A percentile compares a stretch with the other conserved stretches of the same genome.
phyloP scores from a whole-genome alignment of 2,113 vertebrate species.

The Carassius gibelio region DNA sequence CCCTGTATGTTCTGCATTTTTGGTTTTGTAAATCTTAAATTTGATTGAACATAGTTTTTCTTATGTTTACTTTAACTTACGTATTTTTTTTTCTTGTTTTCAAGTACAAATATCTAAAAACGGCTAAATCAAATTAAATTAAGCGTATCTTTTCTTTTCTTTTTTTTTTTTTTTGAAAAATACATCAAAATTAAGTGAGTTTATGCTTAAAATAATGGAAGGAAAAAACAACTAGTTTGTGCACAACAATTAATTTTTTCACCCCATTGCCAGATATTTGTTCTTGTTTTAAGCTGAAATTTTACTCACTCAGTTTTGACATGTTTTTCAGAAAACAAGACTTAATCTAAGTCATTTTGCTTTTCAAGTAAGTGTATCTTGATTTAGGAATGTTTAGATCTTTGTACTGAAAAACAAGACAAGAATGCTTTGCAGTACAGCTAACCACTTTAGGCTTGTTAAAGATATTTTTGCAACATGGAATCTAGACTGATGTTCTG shows the following conservation, averaged over 20 bases:
- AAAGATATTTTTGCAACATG: background rate
- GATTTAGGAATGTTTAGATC: background rate
- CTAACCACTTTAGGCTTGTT: background rate
- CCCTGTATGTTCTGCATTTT: background rate
- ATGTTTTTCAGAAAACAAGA: background rate
- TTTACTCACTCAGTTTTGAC: background rate
- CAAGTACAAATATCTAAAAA: background rate
- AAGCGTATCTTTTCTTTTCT: no score
- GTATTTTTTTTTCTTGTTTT: background rate
- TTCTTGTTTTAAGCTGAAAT: background rate
- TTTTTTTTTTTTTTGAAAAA: no score
- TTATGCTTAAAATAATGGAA: background rate
- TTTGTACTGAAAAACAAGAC: background rate
- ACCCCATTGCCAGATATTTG: background rate
- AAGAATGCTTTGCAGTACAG: background rate
- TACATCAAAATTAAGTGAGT: background rate
- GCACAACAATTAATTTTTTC: background rate
- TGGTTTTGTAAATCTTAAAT: background rate
- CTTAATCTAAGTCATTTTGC: background rate
- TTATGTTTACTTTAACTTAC: background rate
- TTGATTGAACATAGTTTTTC: background rate
- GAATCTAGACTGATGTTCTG: background rate
- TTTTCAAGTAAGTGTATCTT: background rate
- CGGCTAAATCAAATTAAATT: background rate
- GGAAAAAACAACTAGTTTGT: no score